These are phyloP conservation scores for Melanocharis versteri DNA, from an alignment of 2,113 vertebrate species.

Conservation along the genomic window DNA sequence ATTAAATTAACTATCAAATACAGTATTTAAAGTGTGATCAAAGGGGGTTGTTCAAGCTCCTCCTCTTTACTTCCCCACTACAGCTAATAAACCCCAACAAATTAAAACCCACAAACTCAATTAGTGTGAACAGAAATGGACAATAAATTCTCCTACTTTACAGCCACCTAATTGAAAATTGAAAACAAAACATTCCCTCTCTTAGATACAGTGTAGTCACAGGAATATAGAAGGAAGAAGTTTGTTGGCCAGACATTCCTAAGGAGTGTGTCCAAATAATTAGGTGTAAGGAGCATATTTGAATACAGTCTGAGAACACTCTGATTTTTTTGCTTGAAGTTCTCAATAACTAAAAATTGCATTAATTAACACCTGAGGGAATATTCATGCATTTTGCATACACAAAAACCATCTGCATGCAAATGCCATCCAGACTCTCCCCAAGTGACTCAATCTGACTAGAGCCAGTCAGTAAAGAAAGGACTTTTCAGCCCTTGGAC, in stretches of 20 bases:
- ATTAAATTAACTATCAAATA: neutral
- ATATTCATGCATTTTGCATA: neutral
- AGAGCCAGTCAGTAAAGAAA: neutral
- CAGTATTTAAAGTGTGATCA: neutral
- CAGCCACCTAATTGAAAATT: neutral
- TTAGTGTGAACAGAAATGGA: neutral
- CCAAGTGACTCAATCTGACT: neutral
- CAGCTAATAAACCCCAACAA: neutral
- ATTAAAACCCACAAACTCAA: neutral
- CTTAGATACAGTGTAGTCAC: neutral
- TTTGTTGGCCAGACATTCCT: neutral
- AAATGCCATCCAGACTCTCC: neutral
- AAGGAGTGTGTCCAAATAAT: neutral
- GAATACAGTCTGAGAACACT: neutral
- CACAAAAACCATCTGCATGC: neutral
- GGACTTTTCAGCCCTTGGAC: neutral
- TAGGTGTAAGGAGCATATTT: neutral
- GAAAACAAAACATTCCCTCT: neutral
- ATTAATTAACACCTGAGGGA: conserved; percentile 16
- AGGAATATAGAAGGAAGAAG: neutral
- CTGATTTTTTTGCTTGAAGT: neutral
- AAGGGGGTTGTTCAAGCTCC: neutral
- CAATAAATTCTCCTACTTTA: neutral
- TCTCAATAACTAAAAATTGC: neutral
- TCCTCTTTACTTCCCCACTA: neutral